Conservation (phyloP, 1,140 invertebrate species). For the Tetragnatha versicolor region DNA sequence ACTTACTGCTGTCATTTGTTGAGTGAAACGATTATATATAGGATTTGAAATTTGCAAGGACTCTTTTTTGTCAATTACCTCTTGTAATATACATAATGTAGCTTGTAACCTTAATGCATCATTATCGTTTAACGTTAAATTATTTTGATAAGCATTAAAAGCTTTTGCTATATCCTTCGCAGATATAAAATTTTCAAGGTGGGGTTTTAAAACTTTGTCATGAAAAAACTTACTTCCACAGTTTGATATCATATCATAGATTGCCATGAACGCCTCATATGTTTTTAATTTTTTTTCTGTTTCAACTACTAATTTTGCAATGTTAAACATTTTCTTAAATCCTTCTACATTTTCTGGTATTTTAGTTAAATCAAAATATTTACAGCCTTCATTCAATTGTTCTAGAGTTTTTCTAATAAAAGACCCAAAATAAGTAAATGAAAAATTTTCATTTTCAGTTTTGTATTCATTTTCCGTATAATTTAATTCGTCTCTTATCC, state of each 20-base stretch:
- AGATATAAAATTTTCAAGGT: background rate
- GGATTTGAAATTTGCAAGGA: conserved; percentile 6
- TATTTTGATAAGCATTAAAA: background rate
- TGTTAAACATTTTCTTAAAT: background rate
- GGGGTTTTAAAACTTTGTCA: background rate
- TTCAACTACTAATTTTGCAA: background rate
- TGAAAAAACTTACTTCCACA: background rate
- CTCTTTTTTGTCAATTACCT: conserved; percentile 16
- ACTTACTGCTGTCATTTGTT: conserved; percentile 10
- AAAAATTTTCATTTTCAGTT: background rate
- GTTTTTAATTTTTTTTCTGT: conserved; percentile 17
- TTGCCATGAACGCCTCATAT: background rate
- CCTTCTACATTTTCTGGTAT: background rate
- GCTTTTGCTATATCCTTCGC: background rate
- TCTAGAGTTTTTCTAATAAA: conserved; percentile 15
- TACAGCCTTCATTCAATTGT: background rate
- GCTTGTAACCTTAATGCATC: conserved; percentile 1
- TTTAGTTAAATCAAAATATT: background rate
- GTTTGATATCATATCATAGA: conserved; percentile 11
- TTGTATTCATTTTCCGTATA: background rate
- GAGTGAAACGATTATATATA: conserved; percentile 1
- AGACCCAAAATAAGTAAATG: background rate
- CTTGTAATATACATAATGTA: conserved; percentile 15
- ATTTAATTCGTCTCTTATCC: background rate
- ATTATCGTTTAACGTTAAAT: background rate